phyloP scores from a whole-genome alignment of 1,140 invertebrate genomes.

The Lethocerus indicus region DNA sequence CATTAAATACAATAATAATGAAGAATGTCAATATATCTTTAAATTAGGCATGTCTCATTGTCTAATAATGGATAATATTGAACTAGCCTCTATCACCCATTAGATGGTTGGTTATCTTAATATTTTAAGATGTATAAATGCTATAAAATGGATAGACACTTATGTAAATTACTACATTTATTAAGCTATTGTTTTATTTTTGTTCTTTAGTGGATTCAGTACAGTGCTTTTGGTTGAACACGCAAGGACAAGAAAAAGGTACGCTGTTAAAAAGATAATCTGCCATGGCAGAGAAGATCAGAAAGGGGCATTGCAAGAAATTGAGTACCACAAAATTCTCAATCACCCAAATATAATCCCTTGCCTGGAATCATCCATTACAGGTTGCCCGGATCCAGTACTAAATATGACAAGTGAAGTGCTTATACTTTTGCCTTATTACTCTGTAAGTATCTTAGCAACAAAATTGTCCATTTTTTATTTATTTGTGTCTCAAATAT shows the following conservation, averaged over 20 bases:
- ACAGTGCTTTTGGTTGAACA: constrained; percentile 65
- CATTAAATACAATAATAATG: too few species aligned
- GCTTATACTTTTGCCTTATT: constrained; percentile 61
- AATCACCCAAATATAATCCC: constrained; percentile 63
- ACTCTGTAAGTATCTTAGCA: constrained; percentile 33
- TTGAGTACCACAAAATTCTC: constrained; percentile 51
- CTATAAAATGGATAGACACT: not conserved
- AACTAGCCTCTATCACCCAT: too few species aligned
- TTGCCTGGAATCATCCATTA: constrained; percentile 49
- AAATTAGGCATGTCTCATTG: too few species aligned
- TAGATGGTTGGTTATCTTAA: too few species aligned
- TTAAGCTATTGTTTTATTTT: not conserved
- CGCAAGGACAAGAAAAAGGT: constrained; percentile 43
- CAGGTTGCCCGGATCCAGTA: constrained; percentile 42
- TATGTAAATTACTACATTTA: constrained; percentile 8
- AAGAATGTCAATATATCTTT: too few species aligned
- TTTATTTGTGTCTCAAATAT: not conserved
- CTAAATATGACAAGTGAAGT: constrained; percentile 53
- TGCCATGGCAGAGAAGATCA: constrained; percentile 69
- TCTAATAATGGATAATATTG: too few species aligned
- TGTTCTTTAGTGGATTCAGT: constrained; percentile 57
- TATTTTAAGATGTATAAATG: not conserved
- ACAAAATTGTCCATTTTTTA: not conserved
- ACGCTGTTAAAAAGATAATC: constrained; percentile 65
- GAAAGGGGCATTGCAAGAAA: constrained; percentile 50